Evolutionary conservation across 2,113 vertebrate species (phyloP), one percentile per base, ranked within the genome.

Genomic region (Chamaetylas fuelleborni): DNA sequence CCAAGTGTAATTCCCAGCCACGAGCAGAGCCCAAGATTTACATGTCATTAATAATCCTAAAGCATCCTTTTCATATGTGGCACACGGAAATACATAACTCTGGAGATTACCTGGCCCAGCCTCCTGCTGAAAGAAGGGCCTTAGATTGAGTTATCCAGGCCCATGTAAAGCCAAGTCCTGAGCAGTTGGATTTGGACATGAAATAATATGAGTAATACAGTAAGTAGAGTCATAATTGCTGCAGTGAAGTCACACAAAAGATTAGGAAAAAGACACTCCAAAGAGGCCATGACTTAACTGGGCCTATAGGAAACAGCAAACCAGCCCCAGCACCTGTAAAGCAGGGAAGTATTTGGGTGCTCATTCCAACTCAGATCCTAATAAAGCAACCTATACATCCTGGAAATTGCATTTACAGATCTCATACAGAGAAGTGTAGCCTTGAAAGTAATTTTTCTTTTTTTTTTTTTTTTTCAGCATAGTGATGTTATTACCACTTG

Each of bases 401-500:
- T 94, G 88, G 60, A 92, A 97, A 90, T 12, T 40, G 42, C 85
- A 61, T 93, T 93, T 83, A 88, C 74, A 86, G 82, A 50, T 86
- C 80, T 77, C 88, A 70, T 38, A 47, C 33, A 51, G 34, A 61
- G 50, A 81, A 64, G 36, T 26, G 61, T 36, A 70, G 45, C 34
- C 81, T 88, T 50, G 28, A 77, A 88, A 86, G 78, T 38, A 43
- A 47, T 72, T 86, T 76, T 85, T 84, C 34, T 48, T 7, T 9
- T 54, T 40, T n/a, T 76, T 53, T 53, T 62, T 48, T 48, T 64
- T 11, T 23, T 36, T 6, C 3, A 16, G 66, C 78, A 69, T 18
- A 57, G 86, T 69, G 81, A 90, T 92, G 45, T 88, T 96, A 93
- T 92, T 95, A 92, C 90, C 71, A 69, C 54, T 93, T 45, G 50